Base-by-base conservation (phyloP, 2,797 vertebrate genomes). In the Cottoperca gobio region DNA sequence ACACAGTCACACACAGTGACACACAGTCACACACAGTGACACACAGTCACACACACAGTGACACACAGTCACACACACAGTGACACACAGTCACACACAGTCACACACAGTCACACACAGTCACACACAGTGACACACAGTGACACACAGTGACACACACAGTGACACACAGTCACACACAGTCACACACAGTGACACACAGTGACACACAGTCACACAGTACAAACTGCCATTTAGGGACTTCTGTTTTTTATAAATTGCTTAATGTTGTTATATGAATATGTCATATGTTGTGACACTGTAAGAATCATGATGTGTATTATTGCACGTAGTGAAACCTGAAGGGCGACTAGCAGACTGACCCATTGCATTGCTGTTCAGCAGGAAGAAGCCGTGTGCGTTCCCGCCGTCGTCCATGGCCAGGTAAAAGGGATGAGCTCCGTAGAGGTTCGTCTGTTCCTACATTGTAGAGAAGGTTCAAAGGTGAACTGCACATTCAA, bases 331-430 rank as follows among this genome's bases (percentile, higher is more conserved):
- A 40, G 42, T 23, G 26, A 46, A 75, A 45, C 2, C 13, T 33
- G 21, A 74, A 67, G 39, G 60, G 60, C 2, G 42, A 13, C 19
- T 1, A 2, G 8, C 61, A 59, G 55, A 92, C 96, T 75, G 89
- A 97, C 96, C 96, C 95, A 97, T 96, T 0, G 96, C 96, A 0
- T 98, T 98, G 91, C 96, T 97, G 92, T 98, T 98, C 40, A 97
- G 94, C 59, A 97, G 92, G 91, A 98, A 97, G 88, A 97, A 95
- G 1, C 95, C 97, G 0, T 97, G 95, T 48, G 97, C 89, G 2
- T 82, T 85, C 17, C 96, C 96, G 0, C 86, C 92, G 3, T 95
- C 83, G 88, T 97, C 97, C 95, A 97, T 91, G 4, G 85, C 84
- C 65, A 98, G 89, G 86, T 97, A 98, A 82, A 98, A 97, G 0